Evolutionary conservation across 2,888 invertebrate species (phyloP).

Genomic region (Dione juno): DNA sequence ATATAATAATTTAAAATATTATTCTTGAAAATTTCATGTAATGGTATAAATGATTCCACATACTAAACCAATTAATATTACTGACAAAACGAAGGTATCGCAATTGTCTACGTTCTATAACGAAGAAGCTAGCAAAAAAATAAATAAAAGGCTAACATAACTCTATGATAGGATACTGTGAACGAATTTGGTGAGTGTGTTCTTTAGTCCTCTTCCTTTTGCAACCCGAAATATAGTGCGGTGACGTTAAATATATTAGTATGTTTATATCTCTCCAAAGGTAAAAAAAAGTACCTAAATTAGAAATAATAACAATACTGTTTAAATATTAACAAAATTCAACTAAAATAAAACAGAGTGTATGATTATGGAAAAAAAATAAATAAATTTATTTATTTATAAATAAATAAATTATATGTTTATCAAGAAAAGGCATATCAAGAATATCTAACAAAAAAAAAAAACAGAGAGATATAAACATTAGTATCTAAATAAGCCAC

Average conservation of each 20-base stretch:
- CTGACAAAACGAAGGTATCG: constrained; percentile 33
- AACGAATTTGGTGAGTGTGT: constrained; percentile 41
- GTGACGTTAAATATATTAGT: constrained; percentile 43
- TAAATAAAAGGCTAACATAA: constrained; percentile 38
- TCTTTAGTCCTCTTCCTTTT: constrained; percentile 45
- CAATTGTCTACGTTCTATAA: constrained; percentile 39
- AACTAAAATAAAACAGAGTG: background rate
- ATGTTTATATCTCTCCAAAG: constrained; percentile 44
- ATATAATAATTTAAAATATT: background rate
- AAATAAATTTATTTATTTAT: no score
- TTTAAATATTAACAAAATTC: background rate
- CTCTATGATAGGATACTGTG: constrained; percentile 37
- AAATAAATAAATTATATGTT: no score
- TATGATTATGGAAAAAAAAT: background rate
- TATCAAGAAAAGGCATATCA: background rate
- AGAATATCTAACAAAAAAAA: background rate
- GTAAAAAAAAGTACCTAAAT: background rate
- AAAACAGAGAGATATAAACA: constrained; percentile 38
- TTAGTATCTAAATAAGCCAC: constrained; percentile 41
- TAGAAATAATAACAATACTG: background rate
- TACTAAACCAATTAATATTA: constrained; percentile 32
- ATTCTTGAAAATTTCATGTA: background rate
- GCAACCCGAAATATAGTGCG: constrained; percentile 46
- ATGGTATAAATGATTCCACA: constrained; percentile 48
- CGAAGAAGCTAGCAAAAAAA: constrained; percentile 44